Conservation (phyloP, 2,888 invertebrate genomes). For the Ecdyonurus torrentis region DNA sequence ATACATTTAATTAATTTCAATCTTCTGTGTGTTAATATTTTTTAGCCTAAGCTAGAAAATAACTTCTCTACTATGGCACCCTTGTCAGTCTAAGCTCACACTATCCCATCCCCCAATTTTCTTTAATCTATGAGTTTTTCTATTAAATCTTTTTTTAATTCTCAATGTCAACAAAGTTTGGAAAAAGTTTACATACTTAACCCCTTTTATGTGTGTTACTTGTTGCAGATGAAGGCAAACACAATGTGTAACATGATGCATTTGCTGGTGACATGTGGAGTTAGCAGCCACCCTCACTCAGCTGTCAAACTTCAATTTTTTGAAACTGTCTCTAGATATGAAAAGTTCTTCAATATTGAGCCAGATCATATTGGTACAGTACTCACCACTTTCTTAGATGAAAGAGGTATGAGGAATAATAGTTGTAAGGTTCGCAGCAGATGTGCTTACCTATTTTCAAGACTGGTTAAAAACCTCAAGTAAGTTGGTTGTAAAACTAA, state of each 20-base stretch:
- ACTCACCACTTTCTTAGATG: constrained; percentile 31
- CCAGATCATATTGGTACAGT: constrained; percentile 28
- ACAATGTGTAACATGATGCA: constrained; percentile 29
- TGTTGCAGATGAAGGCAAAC: neutral
- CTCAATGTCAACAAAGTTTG: too few species aligned
- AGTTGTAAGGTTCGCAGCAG: constrained; percentile 31
- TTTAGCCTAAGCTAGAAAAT: too few species aligned
- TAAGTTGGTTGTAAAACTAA: constrained; percentile 18
- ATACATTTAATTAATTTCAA: too few species aligned
- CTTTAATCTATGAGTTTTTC: too few species aligned
- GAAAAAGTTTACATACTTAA: too few species aligned
- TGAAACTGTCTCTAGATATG: constrained; percentile 28
- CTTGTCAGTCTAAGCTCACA: too few species aligned
- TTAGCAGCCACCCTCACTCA: constrained; percentile 28
- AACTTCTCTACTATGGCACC: too few species aligned
- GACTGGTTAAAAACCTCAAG: constrained; percentile 35
- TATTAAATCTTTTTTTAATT: too few species aligned
- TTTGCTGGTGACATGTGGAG: constrained; percentile 27
- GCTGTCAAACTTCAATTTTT: constrained; percentile 28
- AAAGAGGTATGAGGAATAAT: constrained; percentile 29
- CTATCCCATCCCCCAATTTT: too few species aligned
- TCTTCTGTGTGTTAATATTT: too few species aligned
- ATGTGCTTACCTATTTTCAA: constrained; percentile 34
- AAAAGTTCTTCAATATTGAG: constrained; percentile 32
- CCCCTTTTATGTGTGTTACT: too few species aligned